phyloP scores from a whole-genome alignment of 1,140 invertebrate species.

The Aphis craccivora region DNA sequence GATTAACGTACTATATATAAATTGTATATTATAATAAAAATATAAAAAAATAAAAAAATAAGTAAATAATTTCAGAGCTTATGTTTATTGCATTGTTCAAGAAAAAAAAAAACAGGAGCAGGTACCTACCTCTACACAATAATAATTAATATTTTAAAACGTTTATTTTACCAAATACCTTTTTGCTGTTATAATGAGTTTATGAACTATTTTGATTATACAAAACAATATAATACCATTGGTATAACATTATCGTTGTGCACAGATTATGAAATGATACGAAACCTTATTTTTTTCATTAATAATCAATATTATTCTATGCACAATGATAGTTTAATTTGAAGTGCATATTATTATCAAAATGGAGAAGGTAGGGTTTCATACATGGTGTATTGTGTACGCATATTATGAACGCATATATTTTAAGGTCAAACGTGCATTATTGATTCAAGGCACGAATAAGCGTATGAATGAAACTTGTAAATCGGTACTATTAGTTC shows the following conservation, averaged over 20 bases:
- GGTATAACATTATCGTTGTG: neutral
- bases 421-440: conserved; percentile 5
- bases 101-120: neutral
- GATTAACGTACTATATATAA: neutral
- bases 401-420: neutral
- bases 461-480: neutral
- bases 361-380: too few relatives aligned
- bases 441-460: conserved; percentile 12
- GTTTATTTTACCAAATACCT: neutral
- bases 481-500: neutral
- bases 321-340: neutral
- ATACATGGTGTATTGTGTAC: neutral
- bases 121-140: neutral
- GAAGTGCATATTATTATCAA: neutral
- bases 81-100: neutral
- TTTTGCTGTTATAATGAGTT: neutral
- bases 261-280: neutral
- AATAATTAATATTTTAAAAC: neutral
- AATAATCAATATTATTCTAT: conserved; percentile 4
- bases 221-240: neutral
- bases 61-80: too few relatives aligned
- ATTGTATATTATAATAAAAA: too few relatives aligned
- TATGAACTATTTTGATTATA: neutral
- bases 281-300: neutral
- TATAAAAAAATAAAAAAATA: too few relatives aligned